Base-by-base conservation (phyloP, 2,797 vertebrate species). In the Synanceia verrucosa region DNA sequence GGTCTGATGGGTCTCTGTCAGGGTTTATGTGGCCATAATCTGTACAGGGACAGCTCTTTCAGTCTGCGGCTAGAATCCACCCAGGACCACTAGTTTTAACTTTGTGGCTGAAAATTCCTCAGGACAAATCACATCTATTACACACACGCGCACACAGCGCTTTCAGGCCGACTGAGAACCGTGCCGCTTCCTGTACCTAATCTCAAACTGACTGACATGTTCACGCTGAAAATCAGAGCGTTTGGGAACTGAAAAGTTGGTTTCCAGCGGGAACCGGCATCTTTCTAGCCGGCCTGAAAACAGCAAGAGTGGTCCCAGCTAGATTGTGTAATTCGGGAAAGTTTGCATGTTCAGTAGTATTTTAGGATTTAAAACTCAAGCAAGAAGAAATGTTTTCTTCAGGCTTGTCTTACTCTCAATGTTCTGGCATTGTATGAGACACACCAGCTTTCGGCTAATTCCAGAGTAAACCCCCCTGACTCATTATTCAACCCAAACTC, bases 1-100 rank as follows among this genome's bases (percentile, higher is more conserved):
- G 39, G 64, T 81, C 78, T 50, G 68, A 73, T 77, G 76, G 59
- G 18, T 24, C 68, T 69, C 74, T 58, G 70, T 79, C 57, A 43
- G 66, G 37, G 61, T 82, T 81, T 66, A 73, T 76, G 76, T 68
- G 72, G 65, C 33, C 36, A 16, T 67, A 55, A 66, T 71, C 76
- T 76, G 58, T 55, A 52, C 4, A 34, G 29, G 61, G 44, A 58
- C 44, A 9, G 39, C 44, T 65, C 52, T 3, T 4, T 57, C 43
- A 55, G 65, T 41, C 21, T n/a, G 16, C 37, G 14, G 13, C 51
- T 19, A 8, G 18, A 21, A 33, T 37, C 53, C 53, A 56, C 2
- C 4, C 19, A 34, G n/a, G 19, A 23, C 19, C 7, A 16, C 18
- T 4, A 7, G 14, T 18, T 29, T 31, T 31, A 52, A 52, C 50